These are phyloP conservation scores for Microtus ochrogaster DNA, from an alignment of 2,113 vertebrate species.

Conservation along the genomic window DNA sequence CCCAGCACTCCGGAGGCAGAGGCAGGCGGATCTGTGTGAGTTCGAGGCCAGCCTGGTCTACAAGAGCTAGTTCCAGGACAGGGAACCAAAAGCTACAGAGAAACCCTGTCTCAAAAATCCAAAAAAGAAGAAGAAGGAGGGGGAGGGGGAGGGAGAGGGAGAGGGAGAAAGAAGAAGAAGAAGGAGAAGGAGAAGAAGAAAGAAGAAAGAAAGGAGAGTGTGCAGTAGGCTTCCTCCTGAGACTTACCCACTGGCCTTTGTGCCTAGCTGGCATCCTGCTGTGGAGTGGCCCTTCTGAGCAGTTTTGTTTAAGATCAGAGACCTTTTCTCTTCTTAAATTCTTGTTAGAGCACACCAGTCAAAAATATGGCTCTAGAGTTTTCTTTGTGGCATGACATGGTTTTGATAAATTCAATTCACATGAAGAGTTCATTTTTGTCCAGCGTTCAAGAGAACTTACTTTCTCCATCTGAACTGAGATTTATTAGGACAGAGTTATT, in stretches of 20 bases:
- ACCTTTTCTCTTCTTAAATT: slow-evolving; percentile 25
- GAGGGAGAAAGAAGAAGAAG: too few relatives aligned
- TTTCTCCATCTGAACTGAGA: slow-evolving; percentile 12
- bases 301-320: slow-evolving; percentile 32
- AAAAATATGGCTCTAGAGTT: not conserved
- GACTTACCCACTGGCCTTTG: fast-evolving
- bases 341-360: slow-evolving; percentile 34
- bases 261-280: not conserved
- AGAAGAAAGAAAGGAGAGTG: not conserved
- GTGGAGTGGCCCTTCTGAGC: not conserved
- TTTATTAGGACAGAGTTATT: not conserved
- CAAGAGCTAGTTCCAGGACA: too few relatives aligned
- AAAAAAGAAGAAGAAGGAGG: too few relatives aligned
- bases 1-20: too few relatives aligned
- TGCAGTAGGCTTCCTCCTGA: not conserved
- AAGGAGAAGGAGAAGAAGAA: too few relatives aligned
- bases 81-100: too few relatives aligned
- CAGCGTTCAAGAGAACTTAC: not conserved
- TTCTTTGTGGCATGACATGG: not conserved
- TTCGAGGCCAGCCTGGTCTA: too few relatives aligned
- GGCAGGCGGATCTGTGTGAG: too few relatives aligned
- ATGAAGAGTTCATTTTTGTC: not conserved
- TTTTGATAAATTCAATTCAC: slow-evolving; percentile 17
- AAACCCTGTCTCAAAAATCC: too few relatives aligned
- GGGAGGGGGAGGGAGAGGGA: too few relatives aligned